Evolutionary conservation across 1,140 invertebrate species (phyloP), one percentile per base, ranked within the genome.

Genomic region (Dinothrombium tinctorium): DNA sequence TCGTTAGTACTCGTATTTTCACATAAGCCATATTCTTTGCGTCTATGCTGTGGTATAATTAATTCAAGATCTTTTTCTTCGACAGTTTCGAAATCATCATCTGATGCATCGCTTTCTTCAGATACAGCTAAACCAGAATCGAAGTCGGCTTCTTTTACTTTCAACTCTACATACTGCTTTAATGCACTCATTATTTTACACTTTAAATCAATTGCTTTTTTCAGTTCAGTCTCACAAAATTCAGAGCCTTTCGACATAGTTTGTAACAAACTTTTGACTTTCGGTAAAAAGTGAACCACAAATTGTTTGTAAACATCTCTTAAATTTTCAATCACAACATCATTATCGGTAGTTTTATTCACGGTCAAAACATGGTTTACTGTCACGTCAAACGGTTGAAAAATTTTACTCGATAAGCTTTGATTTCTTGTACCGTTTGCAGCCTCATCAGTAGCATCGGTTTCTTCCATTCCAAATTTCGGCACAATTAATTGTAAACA

Each of bases 401-500:
- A 42, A n/a, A 37, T 41, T 22, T 43, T 23, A 15, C n/a, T 24
- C 20, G 15, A 25, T 14, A 45, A 26, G 20, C n/a, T n/a, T n/a
- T n/a, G n/a, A n/a, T n/a, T n/a, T n/a, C n/a, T n/a, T n/a, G n/a
- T n/a, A n/a, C n/a, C n/a, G n/a, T n/a, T n/a, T n/a, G n/a, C n/a
- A n/a, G n/a, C n/a, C n/a, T n/a, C n/a, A n/a, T n/a, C n/a, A n/a
- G n/a, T n/a, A n/a, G n/a, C n/a, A n/a, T n/a, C n/a, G n/a, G n/a
- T n/a, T 15, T 39, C 45, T 36, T 44, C 39, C 8, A 51, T 22
- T n/a, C 33, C 41, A 26, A 46, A 15, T 32, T 40, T 26, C 20
- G 62, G 60, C 6, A 63, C 31, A 4, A 64, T 38, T 8, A 64
- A 43, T 14, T 56, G 44, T 40, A 63, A 54, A 44, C 60, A 59